A percentile compares a stretch with the other conserved stretches of the same genome.
Evolutionary conservation across 2,797 vertebrate genomes (phyloP).

Genomic region (Mareca strepera): DNA sequence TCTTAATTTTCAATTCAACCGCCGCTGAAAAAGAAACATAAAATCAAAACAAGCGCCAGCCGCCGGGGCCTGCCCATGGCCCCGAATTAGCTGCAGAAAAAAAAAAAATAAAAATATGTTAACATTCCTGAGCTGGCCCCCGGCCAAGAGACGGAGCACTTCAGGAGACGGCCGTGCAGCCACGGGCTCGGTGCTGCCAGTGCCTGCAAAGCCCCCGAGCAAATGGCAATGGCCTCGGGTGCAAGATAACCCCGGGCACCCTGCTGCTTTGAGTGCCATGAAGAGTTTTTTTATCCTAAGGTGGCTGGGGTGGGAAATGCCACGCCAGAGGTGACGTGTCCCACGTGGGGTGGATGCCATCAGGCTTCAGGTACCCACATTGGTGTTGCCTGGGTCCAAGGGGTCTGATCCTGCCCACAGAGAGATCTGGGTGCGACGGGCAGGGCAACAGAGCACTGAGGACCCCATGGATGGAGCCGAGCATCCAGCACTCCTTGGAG

Average conservation of each 20-base stretch:
- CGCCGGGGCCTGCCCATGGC: not conserved
- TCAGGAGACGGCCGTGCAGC: not conserved
- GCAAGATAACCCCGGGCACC: rapidly evolving
- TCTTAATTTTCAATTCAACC: not conserved
- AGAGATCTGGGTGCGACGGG: too few relatives aligned
- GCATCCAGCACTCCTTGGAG: not conserved
- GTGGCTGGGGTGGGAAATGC: rapidly evolving
- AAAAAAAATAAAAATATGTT: not conserved
- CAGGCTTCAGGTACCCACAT: rapidly evolving
- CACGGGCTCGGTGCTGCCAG: not conserved
- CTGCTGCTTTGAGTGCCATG: not conserved
- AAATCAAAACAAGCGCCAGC: not conserved
- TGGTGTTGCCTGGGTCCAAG: rapidly evolving
- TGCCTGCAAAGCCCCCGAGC: not conserved
- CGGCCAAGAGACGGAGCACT: not conserved
- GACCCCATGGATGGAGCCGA: rapidly evolving
- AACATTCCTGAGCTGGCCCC: not conserved
- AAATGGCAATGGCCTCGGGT: rapidly evolving
- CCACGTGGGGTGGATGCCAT: rapidly evolving
- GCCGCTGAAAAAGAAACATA: not conserved
- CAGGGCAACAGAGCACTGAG: rapidly evolving
- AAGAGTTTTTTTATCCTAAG: not conserved
- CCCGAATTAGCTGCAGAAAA: not conserved
- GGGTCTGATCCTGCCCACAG: not conserved
- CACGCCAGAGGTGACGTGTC: rapidly evolving